Conservation (phyloP, 2,888 invertebrate species). For the Adelognathus sp. region DNA sequence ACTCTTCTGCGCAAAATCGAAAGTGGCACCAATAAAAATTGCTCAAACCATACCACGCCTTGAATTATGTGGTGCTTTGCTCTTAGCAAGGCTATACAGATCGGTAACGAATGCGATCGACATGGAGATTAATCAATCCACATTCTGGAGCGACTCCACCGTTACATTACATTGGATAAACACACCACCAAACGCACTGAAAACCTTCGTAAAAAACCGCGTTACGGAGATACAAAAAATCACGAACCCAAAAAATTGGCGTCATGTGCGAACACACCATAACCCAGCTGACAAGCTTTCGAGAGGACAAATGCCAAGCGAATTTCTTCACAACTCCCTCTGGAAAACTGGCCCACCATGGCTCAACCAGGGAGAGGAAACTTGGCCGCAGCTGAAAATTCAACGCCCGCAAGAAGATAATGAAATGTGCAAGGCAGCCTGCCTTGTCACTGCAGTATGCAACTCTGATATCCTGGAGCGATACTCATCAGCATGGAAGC, state of each 20-base stretch:
- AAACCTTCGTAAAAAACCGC: slow-evolving; percentile 54
- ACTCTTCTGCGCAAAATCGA: slow-evolving; percentile 58
- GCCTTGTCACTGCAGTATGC: background rate
- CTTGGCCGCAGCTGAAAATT: slow-evolving; percentile 11
- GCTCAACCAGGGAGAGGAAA: background rate
- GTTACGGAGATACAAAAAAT: slow-evolving; percentile 49
- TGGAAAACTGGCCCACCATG: slow-evolving; percentile 28
- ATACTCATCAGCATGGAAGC: slow-evolving; percentile 38
- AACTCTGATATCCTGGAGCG: background rate
- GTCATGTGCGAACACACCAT: slow-evolving; percentile 47
- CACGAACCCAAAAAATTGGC: slow-evolving; percentile 41
- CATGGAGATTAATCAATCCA: background rate
- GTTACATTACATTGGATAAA: slow-evolving; percentile 61
- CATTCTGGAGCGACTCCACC: slow-evolving; percentile 62
- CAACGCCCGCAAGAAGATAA: slow-evolving; percentile 1
- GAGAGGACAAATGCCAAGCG: slow-evolving; percentile 49
- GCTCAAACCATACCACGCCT: slow-evolving; percentile 41
- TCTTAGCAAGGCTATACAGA: slow-evolving; percentile 2
- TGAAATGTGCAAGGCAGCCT: background rate
- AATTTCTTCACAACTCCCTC: slow-evolving; percentile 22
- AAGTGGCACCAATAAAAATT: slow-evolving; percentile 44
- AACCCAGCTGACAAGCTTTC: slow-evolving; percentile 63
- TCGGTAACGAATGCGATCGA: background rate
- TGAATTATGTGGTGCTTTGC: slow-evolving; percentile 28
- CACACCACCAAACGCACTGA: slow-evolving; percentile 53